Percentiles rank a stretch among this genome's conserved stretches.
Conservation (phyloP, 2,888 invertebrate species). For the Leucophenga montana region DNA sequence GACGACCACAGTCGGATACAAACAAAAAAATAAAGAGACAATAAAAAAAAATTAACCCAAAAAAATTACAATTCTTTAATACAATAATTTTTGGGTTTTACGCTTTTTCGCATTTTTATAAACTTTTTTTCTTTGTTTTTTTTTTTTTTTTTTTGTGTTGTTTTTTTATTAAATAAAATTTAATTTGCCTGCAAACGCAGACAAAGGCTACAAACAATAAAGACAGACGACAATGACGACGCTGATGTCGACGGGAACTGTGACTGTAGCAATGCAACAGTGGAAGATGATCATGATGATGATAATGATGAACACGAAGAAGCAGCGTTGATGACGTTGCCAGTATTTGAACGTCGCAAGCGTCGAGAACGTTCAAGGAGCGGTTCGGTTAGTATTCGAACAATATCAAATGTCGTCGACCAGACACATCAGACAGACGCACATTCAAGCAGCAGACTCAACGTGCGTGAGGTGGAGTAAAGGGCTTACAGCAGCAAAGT, state of each 20-base stretch:
- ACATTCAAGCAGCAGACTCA: not conserved
- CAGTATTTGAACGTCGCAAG: not conserved
- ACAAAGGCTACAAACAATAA: constrained; percentile 49
- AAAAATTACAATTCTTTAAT: constrained; percentile 8
- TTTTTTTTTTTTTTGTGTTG: too few species aligned
- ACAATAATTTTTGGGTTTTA: not conserved
- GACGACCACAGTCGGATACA: not conserved
- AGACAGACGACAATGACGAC: not conserved
- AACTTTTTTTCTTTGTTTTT: too few species aligned
- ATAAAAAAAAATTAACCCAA: constrained; percentile 17
- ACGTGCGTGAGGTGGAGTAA: too few species aligned
- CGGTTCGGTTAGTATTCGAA: not conserved
- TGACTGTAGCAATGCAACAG: not conserved
- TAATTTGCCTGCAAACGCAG: constrained; percentile 32
- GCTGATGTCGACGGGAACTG: not conserved
- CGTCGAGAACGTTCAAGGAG: not conserved
- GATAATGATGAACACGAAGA: not conserved
- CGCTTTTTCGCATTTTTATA: not conserved
- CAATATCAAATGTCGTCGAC: constrained; percentile 25
- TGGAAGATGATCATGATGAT: too few species aligned
- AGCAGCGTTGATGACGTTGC: not conserved
- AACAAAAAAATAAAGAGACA: not conserved
- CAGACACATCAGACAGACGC: constrained; percentile 11
- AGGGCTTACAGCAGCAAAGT: not conserved
- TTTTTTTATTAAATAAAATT: constrained; percentile 25